Evolutionary conservation across 2,797 vertebrate genomes (phyloP), one percentile per base, ranked within the genome.

Genomic region (Argentina silus): DNA sequence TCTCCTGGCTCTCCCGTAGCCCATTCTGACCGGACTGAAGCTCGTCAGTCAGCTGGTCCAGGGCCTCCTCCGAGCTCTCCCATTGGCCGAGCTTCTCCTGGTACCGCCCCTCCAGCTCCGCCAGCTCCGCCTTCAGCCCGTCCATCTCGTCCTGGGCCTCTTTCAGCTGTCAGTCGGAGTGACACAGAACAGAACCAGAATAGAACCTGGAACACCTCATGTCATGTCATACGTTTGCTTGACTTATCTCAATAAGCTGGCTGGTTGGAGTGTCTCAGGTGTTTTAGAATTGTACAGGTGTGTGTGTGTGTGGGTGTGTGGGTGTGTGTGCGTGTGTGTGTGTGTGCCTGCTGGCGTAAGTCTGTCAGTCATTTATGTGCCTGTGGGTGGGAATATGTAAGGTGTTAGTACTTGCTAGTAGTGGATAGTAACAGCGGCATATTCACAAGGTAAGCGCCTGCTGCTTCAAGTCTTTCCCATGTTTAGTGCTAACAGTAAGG

Each of bases 41-140:
- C 62, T 93, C 86, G 70, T 92, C 83, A 0, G 76, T 88, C 84
- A 93, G 70, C 78, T 91, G 87, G 70, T 92, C 87, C 59, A 92
- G 78, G 4, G 69, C 89, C 74, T 93, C 92, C 83, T 91, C 85
- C 0, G 89, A 89, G 70, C 44, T 86, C 81, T 93, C 90, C 87
- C 89, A 89, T 23, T 93, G 83, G 53, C 72, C 73, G 27, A 86
- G 84, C 73, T 91, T 93, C 72, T 92, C 84, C 70, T 85, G 83
- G 78, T 90, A 88, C 55, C 78, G 84, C 79, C 44, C 72, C 69
- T 83, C 85, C 56, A 82, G 82, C 78, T 88, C 90, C 44, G 81
- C 79, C n/a, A 93, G 73, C 83, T 93, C 88, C 17, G 83, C 82
- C 81, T 74, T 78, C 61, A 89, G 36, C 5, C 79, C 75, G 27